Evolutionary conservation across 2,113 vertebrate genomes (phyloP).

Genomic region (Cettia cetti): DNA sequence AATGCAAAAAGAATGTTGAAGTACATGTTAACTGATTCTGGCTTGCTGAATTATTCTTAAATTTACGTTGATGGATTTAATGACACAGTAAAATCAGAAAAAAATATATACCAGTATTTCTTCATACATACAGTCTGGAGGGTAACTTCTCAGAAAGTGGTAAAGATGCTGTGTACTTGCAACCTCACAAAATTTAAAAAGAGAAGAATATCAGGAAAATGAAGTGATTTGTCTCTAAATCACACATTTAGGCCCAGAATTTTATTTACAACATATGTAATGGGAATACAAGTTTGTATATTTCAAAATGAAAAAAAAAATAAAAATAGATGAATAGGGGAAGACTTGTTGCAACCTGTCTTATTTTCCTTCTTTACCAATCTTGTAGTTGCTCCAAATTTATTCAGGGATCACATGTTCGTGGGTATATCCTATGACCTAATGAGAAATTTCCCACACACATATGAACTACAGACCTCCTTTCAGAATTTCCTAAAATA

Average conservation of each 20-base stretch:
- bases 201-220: neutral
- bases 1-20: neutral
- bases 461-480: neutral
- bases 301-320: neutral
- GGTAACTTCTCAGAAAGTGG: neutral
- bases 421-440: neutral
- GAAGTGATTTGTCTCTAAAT: neutral
- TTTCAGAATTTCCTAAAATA: neutral
- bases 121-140: neutral
- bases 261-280: neutral
- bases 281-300: neutral
- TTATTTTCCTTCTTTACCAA: neutral
- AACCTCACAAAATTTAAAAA: neutral
- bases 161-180: neutral
- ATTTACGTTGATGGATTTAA: neutral
- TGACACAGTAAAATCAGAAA: neutral
- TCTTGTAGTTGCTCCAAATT: neutral
- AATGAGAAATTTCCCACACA: neutral
- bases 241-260: neutral
- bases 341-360: neutral
- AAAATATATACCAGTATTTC: neutral
- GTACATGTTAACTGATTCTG: neutral
- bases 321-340: neutral
- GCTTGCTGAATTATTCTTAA: neutral
- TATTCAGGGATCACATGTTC: neutral